Evolutionary conservation across 2,888 invertebrate genomes (phyloP).

Genomic region (Hydriomena furcata): DNA sequence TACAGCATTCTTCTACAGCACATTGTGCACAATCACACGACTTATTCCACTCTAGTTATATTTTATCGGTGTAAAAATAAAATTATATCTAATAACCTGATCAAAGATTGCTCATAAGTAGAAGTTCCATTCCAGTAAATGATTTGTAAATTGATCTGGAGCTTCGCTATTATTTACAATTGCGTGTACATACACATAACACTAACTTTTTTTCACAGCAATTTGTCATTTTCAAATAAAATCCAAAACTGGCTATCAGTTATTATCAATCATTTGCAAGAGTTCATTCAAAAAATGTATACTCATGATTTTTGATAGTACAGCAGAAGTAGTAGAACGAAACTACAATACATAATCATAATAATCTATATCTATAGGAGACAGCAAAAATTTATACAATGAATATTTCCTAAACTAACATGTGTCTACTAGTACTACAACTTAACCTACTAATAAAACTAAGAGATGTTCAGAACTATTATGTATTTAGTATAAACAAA

Average conservation of each 20-base stretch:
- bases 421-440: constrained; percentile 44
- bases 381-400: constrained; percentile 41
- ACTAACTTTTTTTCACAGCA: constrained; percentile 31
- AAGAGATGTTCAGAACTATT: constrained; percentile 53
- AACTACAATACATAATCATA: constrained; percentile 7
- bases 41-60: constrained; percentile 43
- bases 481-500: constrained; percentile 49
- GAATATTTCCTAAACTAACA: constrained; percentile 42
- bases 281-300: constrained; percentile 6
- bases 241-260: constrained; percentile 5
- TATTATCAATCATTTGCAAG: not conserved
- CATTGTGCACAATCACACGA: constrained; percentile 64
- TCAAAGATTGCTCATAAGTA: constrained; percentile 30
- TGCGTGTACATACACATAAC: constrained; percentile 19
- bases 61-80: constrained; percentile 31
- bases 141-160: constrained; percentile 35
- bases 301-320: constrained; percentile 13
- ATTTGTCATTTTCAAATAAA: constrained; percentile 25
- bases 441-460: constrained; percentile 57
- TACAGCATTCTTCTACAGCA: constrained; percentile 72
- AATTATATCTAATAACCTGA: constrained; percentile 20
- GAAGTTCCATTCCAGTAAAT: constrained; percentile 25
- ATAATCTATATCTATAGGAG: constrained; percentile 11
- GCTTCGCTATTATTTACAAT: constrained; percentile 54
- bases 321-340: not conserved